These are phyloP conservation scores for Ennomos quercinarius DNA, from an alignment of 2,888 invertebrate species.

Conservation along the genomic window DNA sequence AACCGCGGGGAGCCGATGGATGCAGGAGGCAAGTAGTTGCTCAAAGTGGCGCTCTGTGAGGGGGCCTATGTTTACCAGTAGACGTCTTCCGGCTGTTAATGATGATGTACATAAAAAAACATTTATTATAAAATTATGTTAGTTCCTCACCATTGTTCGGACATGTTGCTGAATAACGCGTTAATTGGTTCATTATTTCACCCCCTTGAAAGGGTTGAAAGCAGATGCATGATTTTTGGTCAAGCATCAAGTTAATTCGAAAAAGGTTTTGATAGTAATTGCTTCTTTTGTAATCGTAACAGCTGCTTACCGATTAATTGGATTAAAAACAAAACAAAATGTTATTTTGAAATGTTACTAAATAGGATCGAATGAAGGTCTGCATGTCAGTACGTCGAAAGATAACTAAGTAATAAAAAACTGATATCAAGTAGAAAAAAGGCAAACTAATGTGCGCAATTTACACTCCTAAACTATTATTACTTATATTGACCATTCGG, in stretches of 20 bases:
- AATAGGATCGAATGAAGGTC: too few relatives aligned
- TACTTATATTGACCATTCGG: too few relatives aligned
- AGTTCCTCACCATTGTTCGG: slow-evolving; percentile 27
- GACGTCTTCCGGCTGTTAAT: too few relatives aligned
- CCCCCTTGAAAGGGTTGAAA: slow-evolving; percentile 66
- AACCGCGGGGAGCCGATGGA: too few relatives aligned
- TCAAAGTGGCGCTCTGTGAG: too few relatives aligned
- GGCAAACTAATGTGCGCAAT: too few relatives aligned
- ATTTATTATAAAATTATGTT: background rate
- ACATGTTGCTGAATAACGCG: slow-evolving; percentile 37
- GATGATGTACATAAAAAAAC: background rate
- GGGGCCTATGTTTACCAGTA: too few relatives aligned
- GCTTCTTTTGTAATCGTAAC: slow-evolving; percentile 54
- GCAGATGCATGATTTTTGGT: slow-evolving; percentile 79
- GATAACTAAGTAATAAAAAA: too few relatives aligned
- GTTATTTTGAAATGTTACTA: background rate
- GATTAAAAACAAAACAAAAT: slow-evolving; percentile 33
- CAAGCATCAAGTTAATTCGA: slow-evolving; percentile 66
- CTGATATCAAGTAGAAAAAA: too few relatives aligned
- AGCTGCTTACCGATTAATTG: slow-evolving; percentile 58
- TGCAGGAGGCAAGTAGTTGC: too few relatives aligned
- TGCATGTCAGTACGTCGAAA: too few relatives aligned
- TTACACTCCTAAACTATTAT: too few relatives aligned
- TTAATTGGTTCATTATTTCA: slow-evolving; percentile 73
- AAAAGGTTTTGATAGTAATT: slow-evolving; percentile 37